Conservation (phyloP, 2,113 vertebrate species). For the Macquaria australasica region DNA sequence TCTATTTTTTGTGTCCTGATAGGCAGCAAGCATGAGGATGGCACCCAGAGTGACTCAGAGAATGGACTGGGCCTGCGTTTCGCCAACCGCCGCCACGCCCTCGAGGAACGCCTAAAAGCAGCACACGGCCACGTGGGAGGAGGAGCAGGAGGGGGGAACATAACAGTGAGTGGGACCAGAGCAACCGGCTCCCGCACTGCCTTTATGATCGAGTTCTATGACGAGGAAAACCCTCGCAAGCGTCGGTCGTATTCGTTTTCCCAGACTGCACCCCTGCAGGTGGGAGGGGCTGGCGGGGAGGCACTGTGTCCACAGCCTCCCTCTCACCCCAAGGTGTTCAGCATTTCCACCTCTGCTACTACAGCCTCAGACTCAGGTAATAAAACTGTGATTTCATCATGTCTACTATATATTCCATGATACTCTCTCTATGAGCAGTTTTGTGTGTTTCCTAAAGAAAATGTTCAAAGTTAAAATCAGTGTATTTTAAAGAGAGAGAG, state of each 20-base stretch:
- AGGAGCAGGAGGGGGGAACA: conserved; percentile 59
- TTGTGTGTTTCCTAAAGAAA: conserved; percentile 21
- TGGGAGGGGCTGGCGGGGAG: conserved; percentile 83
- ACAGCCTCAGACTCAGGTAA: conserved; percentile 74
- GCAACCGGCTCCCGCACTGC: conserved; percentile 85
- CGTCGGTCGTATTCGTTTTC: conserved; percentile 95
- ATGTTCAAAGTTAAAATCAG: background rate
- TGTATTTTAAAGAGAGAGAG: background rate
- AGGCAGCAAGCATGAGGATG: conserved; percentile 99
- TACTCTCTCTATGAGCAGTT: background rate
- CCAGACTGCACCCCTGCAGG: conserved; percentile 86
- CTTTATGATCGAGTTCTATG: conserved; percentile 96
- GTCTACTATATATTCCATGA: background rate
- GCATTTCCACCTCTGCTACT: conserved; percentile 79
- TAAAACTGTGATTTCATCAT: background rate
- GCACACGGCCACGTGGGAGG: conserved; percentile 80
- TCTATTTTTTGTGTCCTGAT: conserved; percentile 22
- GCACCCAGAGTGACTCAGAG: conserved; percentile 98
- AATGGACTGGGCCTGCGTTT: conserved; percentile 91
- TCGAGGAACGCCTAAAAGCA: conserved; percentile 91
- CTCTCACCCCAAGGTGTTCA: conserved; percentile 85
- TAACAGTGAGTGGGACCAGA: conserved; percentile 66
- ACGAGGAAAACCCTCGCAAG: conserved; percentile 93
- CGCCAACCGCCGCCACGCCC: conserved; percentile 87
- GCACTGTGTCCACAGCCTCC: conserved; percentile 88